phyloP scores from a whole-genome alignment of 2,113 vertebrate genomes.

The Psilopsiagon aurifrons region DNA sequence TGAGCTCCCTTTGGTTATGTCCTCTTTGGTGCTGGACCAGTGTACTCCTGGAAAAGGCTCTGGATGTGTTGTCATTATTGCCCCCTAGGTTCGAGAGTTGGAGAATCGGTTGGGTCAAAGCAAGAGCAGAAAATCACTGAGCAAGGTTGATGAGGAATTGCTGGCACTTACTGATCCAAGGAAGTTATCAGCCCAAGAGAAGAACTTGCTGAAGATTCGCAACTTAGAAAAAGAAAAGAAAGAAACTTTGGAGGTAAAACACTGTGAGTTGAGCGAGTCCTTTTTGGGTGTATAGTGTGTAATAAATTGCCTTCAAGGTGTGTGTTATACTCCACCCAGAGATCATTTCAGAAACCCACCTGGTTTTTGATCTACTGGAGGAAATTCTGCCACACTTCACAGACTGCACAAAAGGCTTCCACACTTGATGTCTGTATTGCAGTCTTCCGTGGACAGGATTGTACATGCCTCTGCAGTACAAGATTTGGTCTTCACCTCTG shows the following conservation, averaged over 20 bases:
- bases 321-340: neutral
- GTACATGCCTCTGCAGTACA: neutral
- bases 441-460: neutral
- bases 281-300: neutral
- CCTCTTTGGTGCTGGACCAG: neutral
- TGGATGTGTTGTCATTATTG: neutral
- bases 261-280: neutral
- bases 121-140: conserved; percentile 56
- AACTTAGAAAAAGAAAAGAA: conserved; percentile 86
- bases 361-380: neutral
- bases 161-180: conserved; percentile 32
- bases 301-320: neutral
- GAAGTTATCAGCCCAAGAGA: conserved; percentile 79
- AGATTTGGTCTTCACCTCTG: neutral
- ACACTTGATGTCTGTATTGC: neutral
- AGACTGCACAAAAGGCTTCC: neutral
- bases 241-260: conserved; percentile 83
- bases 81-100: conserved; percentile 85
- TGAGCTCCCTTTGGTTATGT: neutral
- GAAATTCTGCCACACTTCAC: neutral
- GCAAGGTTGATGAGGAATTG: conserved; percentile 65
- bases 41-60: neutral
- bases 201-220: conserved; percentile 84
- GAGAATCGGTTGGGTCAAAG: conserved; percentile 82
- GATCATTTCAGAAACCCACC: neutral